Conservation (phyloP, 2,113 vertebrate species). For the Eclectus roratus region DNA sequence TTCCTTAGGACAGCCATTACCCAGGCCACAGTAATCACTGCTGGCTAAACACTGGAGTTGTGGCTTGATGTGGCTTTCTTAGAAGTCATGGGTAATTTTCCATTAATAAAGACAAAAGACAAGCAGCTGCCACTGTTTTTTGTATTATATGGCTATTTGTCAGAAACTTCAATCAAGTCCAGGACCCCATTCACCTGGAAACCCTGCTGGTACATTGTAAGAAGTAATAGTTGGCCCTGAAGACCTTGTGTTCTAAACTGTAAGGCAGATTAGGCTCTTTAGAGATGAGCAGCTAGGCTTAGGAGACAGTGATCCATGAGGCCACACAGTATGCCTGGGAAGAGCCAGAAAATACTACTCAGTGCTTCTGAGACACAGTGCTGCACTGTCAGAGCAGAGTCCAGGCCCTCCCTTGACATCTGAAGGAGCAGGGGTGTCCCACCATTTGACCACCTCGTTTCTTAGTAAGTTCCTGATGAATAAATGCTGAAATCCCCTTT, state of each 20-base stretch:
- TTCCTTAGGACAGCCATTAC: not conserved
- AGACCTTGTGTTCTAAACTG: not conserved
- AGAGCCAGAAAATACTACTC: not conserved
- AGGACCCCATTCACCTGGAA: not conserved
- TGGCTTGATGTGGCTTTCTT: not conserved
- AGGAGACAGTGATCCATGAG: not conserved
- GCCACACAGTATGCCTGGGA: not conserved
- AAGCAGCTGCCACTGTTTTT: not conserved
- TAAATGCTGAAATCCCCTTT: not conserved
- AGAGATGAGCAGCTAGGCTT: not conserved
- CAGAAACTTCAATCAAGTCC: not conserved
- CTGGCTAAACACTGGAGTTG: not conserved
- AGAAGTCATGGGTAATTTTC: not conserved
- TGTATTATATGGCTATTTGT: not conserved
- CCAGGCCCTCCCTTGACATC: not conserved
- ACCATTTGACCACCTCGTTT: not conserved
- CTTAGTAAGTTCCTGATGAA: not conserved
- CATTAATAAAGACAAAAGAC: not conserved
- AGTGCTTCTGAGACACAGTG: not conserved
- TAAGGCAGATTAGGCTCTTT: not conserved
- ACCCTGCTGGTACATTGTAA: not conserved
- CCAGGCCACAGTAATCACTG: not conserved
- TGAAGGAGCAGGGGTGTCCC: not conserved
- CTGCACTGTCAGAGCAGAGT: not conserved
- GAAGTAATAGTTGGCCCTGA: not conserved